Base-by-base conservation (phyloP, 2,113 vertebrate genomes). In the Lutjanus erythropterus region DNA sequence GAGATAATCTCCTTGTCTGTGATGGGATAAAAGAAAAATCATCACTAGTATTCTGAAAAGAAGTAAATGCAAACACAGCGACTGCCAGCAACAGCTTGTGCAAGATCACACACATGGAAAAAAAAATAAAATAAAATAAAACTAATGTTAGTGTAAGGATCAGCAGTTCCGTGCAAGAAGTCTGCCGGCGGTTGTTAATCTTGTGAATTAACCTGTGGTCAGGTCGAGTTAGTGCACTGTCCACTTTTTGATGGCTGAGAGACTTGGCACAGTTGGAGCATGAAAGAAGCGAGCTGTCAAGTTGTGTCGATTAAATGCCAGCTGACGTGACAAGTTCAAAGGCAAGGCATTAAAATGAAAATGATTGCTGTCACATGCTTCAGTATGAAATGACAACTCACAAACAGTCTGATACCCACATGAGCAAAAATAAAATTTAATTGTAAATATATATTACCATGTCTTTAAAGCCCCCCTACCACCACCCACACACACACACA, bases 261-360 rank as follows among this genome's bases (percentile, higher is more conserved):
- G 74, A 69, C 79, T 61, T 46, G 14, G 37, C 53, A 59, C 15
- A 62, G 64, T 56, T 31, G 47, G 66, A 75, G 61, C 59, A 15
- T 55, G 69, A 39, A 35, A 80, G 70, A 62, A 64, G n/a, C 50
- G 58, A 62, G 58, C 64, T 80, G 85, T 84, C 88, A 80, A 44
- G 27, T 65, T 42, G 68, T 33, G 75, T 86, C 59, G 59, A 88
- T 88, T 67, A 86, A 79, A 83, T 50, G 52, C 25, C 67, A 53
- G 47, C 78, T 58, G 77, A 74, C 73, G 73, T 76, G 78, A 61
- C 71, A 71, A 87, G 83, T 87, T 88, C 78, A 90, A 77, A 85
- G 53, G 53, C 73, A 29, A 49, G 74, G 41, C 35, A 50, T 67
- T 66, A 65, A 78, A 79, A 87, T 71, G 46, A 73, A 81, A 78